These are phyloP conservation scores for Drosophila robusta DNA, from an alignment of 2,888 invertebrate genomes.

Conservation along the genomic window DNA sequence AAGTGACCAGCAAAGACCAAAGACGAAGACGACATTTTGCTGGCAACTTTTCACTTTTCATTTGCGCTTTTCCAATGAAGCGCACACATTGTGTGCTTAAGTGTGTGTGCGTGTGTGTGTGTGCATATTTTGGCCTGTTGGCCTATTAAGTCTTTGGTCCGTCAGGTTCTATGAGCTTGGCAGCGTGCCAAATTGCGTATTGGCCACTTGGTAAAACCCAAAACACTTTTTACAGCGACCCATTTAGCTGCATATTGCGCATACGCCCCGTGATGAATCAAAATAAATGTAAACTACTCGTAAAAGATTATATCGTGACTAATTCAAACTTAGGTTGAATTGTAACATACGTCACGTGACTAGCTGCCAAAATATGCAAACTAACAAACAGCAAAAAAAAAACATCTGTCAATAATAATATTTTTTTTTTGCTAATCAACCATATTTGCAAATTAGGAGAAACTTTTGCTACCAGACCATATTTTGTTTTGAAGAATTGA, in stretches of 20 bases:
- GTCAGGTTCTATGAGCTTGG: conserved; percentile 64
- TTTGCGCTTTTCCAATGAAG: conserved; percentile 71
- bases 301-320: conserved; percentile 48
- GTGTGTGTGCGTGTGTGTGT: neutral
- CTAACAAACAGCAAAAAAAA: conserved; percentile 22
- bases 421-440: conserved; percentile 11
- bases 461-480: conserved; percentile 60
- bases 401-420: conserved; percentile 25
- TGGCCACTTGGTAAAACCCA: conserved; percentile 49
- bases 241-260: conserved; percentile 70
- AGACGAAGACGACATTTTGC: conserved; percentile 49
- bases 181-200: conserved; percentile 53
- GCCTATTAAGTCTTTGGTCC: conserved; percentile 72
- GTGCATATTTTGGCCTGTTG: conserved; percentile 71
- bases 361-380: conserved; percentile 59
- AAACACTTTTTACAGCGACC: conserved; percentile 58
- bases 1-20: conserved; percentile 45
- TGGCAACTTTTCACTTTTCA: conserved; percentile 83
- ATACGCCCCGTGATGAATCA: conserved; percentile 64
- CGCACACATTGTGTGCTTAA: neutral
- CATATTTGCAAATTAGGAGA: conserved; percentile 81
- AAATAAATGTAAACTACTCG: conserved; percentile 1
- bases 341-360: conserved; percentile 71
- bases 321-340: conserved; percentile 58
- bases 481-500: conserved; percentile 32